Evolutionary conservation across 2,113 vertebrate genomes (phyloP), one percentile per base, ranked within the genome.

Genomic region (Cynocephalus volans): DNA sequence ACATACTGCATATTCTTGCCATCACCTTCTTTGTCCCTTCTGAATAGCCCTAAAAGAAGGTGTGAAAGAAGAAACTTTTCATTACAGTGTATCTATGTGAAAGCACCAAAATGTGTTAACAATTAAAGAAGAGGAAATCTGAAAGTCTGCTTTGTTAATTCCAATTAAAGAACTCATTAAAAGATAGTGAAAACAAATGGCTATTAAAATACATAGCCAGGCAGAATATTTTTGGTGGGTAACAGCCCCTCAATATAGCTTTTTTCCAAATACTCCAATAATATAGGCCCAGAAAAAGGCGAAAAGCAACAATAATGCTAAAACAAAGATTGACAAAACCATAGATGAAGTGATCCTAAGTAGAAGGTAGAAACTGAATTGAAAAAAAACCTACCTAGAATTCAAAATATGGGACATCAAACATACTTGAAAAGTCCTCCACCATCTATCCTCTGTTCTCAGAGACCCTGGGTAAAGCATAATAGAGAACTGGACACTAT

Each of bases 161-260:
- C 95, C 97, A 99, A 99, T 99, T 99, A 99, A 99, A 99, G 98
- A 98, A 92, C 98, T 99, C 98, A 98, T 99, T 99, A 99, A 99
- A 99, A 98, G 97, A 97, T 98, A 99, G 99, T 98, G 98, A 98
- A 98, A 98, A 6, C 76, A 98, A 98, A 98, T 95, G 97, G 97
- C 97, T 98, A 98, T 98, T 98, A 98, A 99, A 99, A 98, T 97
- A 99, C 99, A 99, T 98, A 98, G 77, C 96, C 98, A 98, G 98
- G 98, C 92, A n/a, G 70, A 60, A 69, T 65, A 50, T 6, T 76
- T 73, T 65, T 82, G 41, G 41, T 91, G 48, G 93, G 69, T 93
- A 96, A 96, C 10, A 86, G 92, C 33, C 33, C 77, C n/a, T 93
- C 58, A 80, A 58, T 89, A 64, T 6, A 95, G 64, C 45, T 83